Conservation (phyloP, 2,113 vertebrate genomes). For the Trochalopteron elliotii region DNA sequence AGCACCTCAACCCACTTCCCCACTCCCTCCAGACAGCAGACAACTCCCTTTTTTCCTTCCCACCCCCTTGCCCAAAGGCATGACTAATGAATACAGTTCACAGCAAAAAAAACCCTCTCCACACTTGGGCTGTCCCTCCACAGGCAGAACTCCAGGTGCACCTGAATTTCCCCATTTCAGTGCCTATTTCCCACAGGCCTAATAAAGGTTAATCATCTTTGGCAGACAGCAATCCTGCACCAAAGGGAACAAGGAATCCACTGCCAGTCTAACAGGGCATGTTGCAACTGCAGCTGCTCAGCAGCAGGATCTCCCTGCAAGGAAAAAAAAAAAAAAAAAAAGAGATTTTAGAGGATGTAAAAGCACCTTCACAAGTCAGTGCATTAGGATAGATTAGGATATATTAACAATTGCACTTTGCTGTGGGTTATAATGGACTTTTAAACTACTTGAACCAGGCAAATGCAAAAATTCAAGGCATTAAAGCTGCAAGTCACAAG, state of each 20-base stretch:
- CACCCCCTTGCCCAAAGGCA: neutral
- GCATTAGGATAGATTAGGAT: neutral
- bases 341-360: neutral
- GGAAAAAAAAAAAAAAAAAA: neutral
- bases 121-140: neutral
- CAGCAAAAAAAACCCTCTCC: neutral
- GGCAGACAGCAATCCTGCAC: conserved; percentile 11
- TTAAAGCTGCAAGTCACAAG: neutral
- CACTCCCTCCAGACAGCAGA: neutral
- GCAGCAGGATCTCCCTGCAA: conserved; percentile 49
- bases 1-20: neutral
- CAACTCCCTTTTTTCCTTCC: neutral
- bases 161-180: neutral
- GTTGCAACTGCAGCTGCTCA: conserved; percentile 34
- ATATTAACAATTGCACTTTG: neutral
- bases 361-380: neutral
- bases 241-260: conserved; percentile 38
- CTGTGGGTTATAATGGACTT: neutral
- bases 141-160: neutral
- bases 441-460: neutral
- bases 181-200: neutral
- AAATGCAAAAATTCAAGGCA: neutral
- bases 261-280: neutral
- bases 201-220: conserved; percentile 27
- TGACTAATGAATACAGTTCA: neutral